Evolutionary conservation across 2,797 vertebrate genomes (phyloP), one percentile per base, ranked within the genome.

Genomic region (Danio aesculapii): DNA sequence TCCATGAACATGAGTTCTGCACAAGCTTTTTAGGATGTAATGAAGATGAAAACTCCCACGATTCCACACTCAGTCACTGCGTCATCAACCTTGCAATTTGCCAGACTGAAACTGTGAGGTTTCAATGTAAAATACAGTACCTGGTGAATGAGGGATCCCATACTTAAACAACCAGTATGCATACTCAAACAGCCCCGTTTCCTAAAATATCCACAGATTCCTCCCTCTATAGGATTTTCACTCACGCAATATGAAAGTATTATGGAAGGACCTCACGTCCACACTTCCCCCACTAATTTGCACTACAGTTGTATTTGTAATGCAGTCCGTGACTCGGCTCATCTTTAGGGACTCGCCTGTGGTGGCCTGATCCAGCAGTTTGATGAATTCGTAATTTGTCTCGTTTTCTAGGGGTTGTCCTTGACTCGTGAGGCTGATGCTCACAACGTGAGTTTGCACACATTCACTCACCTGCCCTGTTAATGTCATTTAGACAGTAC

Each of bases 251-350:
- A 43, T 62, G 47, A 44, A 70, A 61, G 43, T 52, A 50, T 50
- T 79, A 50, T 43, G 43, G 71, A 79, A 79, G 61, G 30, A 79
- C 57, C 67, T 79, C 77, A 79, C 77, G 47, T 70, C 67, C 30
- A 59, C 77, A 50, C 47, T 71, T 69, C 67, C 68, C 39, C n/a
- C 30, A 12, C 46, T 79, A 70, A 79, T 79, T 79, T 79, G 67
- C 57, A 70, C 77, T 79, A 79, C 67, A 79, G 77, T 79, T 79
- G 77, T 70, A 71, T 79, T 79, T 79, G 67, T 71, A 71, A 70
- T 79, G 57, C 57, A 79, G 67, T 79, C 30, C 0, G 14, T 79
- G 67, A 61, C 77, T 79, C 71, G 46, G 43, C 57, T 62, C 39
- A 58, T 79, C 77, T 71, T 71, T 71, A 62, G 77, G 77, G 57